Percentiles rank a stretch among this genome's conserved stretches.
These are phyloP conservation scores for Temnothorax curvispinosus DNA, from an alignment of 1,140 invertebrate species.

Conservation along the genomic window DNA sequence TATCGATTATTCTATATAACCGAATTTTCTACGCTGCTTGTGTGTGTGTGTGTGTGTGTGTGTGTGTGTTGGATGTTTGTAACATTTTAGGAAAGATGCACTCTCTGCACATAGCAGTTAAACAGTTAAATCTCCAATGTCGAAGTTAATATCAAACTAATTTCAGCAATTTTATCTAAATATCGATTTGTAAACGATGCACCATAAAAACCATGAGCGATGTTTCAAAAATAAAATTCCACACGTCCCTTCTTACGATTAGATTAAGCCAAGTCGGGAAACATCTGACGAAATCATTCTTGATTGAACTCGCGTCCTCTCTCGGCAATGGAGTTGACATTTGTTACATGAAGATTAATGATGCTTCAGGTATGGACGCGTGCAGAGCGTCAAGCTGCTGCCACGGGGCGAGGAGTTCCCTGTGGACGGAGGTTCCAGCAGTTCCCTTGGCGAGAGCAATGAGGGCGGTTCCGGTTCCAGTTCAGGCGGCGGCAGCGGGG, in stretches of 20 bases:
- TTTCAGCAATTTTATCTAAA: neutral
- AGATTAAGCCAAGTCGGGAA: neutral
- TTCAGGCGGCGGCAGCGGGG: constrained; percentile 79
- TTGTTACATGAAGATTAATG: constrained; percentile 13
- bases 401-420: constrained; percentile 88
- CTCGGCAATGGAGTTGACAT: neutral
- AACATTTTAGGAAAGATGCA: neutral
- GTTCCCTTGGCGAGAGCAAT: constrained; percentile 80
- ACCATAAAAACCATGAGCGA: neutral
- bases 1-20: constrained; percentile 3
- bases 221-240: neutral
- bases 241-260: neutral
- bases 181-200: neutral
- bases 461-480: constrained; percentile 84
- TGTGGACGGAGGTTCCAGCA: constrained; percentile 84
- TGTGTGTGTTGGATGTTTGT: neutral
- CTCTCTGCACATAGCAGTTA: neutral
- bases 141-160: neutral
- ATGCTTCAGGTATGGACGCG: constrained; percentile 95
- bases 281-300: neutral
- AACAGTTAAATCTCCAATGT: neutral
- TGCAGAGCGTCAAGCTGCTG: constrained; percentile 97
- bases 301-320: neutral
- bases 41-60: too few relatives aligned
- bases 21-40: neutral